A percentile compares a stretch with the other conserved stretches of the same genome.
Evolutionary conservation across 2,113 vertebrate species (phyloP).

Genomic region (Pomatorhinus ruficollis): DNA sequence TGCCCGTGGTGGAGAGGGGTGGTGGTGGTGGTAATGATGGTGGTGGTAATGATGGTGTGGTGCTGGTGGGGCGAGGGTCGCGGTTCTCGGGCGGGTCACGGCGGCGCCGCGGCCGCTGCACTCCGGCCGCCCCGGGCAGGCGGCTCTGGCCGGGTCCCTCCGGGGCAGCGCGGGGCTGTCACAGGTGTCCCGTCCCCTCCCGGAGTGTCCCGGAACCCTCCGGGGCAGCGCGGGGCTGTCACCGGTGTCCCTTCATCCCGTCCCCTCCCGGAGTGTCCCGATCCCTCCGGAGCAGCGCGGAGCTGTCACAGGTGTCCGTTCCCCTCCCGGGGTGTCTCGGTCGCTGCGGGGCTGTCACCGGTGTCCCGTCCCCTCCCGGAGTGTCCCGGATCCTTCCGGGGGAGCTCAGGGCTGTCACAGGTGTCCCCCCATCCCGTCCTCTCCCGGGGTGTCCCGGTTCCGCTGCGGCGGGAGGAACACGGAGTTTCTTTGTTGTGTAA

Average conservation of each 20-base stretch:
- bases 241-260: neutral
- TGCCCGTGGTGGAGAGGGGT: neutral
- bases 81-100: neutral
- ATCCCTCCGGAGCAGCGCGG: neutral
- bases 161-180: neutral
- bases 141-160: neutral
- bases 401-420: neutral
- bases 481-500: constrained; percentile 44
- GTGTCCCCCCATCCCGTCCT: neutral
- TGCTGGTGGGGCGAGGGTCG: neutral
- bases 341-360: neutral
- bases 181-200: neutral
- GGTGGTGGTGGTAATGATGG: neutral
- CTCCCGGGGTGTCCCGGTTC: neutral
- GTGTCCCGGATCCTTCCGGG: neutral
- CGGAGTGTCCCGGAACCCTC: neutral
- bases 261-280: neutral
- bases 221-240: neutral
- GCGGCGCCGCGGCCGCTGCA: neutral
- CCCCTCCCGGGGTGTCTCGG: neutral
- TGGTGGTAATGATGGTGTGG: too few relatives aligned
- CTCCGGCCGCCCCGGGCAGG: neutral
- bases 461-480: neutral
- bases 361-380: neutral
- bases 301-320: neutral